A percentile compares a stretch with the other conserved stretches of the same genome.
These are phyloP conservation scores for Cephus sareptanus DNA, from an alignment of 2,888 invertebrate genomes.

Conservation along the genomic window DNA sequence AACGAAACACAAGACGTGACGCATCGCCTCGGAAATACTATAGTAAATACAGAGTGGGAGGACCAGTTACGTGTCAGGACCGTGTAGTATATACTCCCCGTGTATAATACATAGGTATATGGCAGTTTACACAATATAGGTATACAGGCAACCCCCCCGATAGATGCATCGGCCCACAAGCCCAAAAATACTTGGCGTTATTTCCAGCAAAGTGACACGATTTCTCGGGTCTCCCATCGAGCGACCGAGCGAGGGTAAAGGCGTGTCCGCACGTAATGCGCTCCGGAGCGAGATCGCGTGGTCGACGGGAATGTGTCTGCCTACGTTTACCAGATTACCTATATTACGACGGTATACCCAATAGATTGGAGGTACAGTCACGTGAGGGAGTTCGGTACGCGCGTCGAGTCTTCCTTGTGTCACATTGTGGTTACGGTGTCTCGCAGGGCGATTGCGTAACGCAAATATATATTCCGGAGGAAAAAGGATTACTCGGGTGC, in stretches of 20 bases:
- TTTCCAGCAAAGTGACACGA: neutral
- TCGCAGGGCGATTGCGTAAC: conserved; percentile 16
- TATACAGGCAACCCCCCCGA: neutral
- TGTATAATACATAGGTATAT: neutral
- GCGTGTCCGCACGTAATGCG: neutral
- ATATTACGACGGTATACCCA: neutral
- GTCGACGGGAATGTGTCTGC: neutral
- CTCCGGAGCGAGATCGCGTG: neutral
- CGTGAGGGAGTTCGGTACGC: conserved; percentile 19
- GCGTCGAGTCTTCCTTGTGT: conserved; percentile 13
- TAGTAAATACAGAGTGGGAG: neutral
- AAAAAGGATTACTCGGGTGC: neutral
- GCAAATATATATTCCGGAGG: neutral
- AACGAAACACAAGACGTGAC: neutral
- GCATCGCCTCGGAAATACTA: neutral
- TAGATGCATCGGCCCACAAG: neutral
- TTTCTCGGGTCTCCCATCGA: neutral
- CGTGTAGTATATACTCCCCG: neutral
- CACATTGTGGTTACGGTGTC: conserved; percentile 12
- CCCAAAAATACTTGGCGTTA: neutral
- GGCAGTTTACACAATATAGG: neutral
- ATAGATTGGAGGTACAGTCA: conserved; percentile 7
- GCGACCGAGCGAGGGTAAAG: neutral
- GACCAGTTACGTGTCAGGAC: neutral
- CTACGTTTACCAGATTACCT: neutral